phyloP scores from a whole-genome alignment of 2,888 invertebrate species.

The Thalpophila matura region DNA sequence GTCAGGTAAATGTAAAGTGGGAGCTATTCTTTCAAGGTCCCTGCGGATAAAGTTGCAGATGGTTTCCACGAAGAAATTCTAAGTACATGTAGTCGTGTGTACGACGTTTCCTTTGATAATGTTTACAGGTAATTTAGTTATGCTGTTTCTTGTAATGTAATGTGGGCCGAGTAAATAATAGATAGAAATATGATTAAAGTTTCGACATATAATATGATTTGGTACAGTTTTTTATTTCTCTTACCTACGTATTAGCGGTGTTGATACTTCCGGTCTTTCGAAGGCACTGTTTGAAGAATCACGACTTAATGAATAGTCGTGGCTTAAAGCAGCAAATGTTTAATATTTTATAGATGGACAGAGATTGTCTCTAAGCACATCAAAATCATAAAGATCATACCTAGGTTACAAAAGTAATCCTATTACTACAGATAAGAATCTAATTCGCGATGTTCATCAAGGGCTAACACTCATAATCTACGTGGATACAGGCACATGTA shows the following conservation, averaged over 20 bases:
- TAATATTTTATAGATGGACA: constrained; percentile 1
- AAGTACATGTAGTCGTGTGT: constrained; percentile 2
- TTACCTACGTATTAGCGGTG: too few species aligned
- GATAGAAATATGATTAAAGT: background rate
- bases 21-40: constrained; percentile 59
- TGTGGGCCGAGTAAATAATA: background rate
- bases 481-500: constrained; percentile 75
- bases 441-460: constrained; percentile 60
- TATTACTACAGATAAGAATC: constrained; percentile 64
- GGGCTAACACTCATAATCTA: constrained; percentile 73
- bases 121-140: constrained; percentile 22
- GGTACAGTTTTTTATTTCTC: too few species aligned
- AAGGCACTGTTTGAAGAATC: background rate
- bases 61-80: constrained; percentile 33
- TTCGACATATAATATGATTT: too few species aligned
- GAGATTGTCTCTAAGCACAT: constrained; percentile 15
- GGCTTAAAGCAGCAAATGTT: constrained; percentile 15
- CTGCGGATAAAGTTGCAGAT: constrained; percentile 44
- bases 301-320: constrained; percentile 7
- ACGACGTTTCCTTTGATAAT: constrained; percentile 28
- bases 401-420: constrained; percentile 55
- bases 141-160: background rate
- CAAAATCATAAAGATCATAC: constrained; percentile 33
- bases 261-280: too few species aligned
- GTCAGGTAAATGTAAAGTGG: constrained; percentile 60